Evolutionary conservation across 2,888 invertebrate species (phyloP).

Genomic region (Lampropteryx suffumata): DNA sequence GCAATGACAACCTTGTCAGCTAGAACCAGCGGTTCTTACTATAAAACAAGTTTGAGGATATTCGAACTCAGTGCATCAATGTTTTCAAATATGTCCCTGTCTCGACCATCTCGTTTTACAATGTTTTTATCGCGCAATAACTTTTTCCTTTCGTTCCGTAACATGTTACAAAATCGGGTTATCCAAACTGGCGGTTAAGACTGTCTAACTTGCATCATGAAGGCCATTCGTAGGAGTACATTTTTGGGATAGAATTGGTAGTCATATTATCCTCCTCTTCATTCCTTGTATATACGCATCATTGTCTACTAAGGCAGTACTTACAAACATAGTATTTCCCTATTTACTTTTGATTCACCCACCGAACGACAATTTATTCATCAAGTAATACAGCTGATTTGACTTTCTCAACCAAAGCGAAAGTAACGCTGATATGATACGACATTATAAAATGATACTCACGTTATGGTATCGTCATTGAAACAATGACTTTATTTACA

Average conservation of each 20-base stretch:
- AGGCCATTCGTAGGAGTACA: no score
- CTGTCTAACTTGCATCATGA: no score
- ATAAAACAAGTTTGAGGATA: no score
- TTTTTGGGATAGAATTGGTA: neutral
- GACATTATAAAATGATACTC: constrained; percentile 7
- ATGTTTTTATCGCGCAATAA: constrained; percentile 19
- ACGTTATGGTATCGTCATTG: constrained; percentile 7
- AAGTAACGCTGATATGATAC: constrained; percentile 16
- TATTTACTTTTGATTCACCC: neutral
- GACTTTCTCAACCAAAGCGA: constrained; percentile 12
- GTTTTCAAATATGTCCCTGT: constrained; percentile 8
- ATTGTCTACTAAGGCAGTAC: no score
- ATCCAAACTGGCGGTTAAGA: neutral
- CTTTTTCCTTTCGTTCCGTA: constrained; percentile 18
- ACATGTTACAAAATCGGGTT: constrained; percentile 26
- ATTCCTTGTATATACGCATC: no score
- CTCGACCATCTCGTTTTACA: constrained; percentile 4
- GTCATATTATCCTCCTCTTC: no score
- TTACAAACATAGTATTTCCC: no score
- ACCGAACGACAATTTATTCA: constrained; percentile 9
- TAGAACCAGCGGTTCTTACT: no score
- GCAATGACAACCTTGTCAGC: no score
- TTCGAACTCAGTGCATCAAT: neutral
- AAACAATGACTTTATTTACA: constrained; percentile 5
- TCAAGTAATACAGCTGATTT: constrained; percentile 9